phyloP scores from a whole-genome alignment of 2,113 vertebrate species.

The Ictalurus furcatus region DNA sequence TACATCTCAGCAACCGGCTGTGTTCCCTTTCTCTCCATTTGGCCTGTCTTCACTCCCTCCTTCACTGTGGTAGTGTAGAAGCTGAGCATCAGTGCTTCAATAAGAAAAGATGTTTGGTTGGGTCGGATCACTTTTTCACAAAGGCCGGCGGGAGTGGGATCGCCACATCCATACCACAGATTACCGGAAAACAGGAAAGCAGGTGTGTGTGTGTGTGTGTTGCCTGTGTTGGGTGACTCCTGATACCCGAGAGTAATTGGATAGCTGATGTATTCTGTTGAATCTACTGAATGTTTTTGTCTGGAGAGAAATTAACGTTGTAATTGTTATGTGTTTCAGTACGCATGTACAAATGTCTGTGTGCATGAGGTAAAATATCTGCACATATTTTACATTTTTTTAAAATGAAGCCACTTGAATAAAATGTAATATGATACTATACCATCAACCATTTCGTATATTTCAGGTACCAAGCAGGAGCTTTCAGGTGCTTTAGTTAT shows the following conservation, averaged over 20 bases:
- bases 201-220: conserved; percentile 53
- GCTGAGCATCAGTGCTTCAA: background rate
- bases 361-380: background rate
- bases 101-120: conserved; percentile 62
- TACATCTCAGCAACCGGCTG: background rate
- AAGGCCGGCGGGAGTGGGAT: conserved; percentile 57
- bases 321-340: background rate
- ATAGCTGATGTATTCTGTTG: background rate
- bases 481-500: background rate
- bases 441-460: background rate
- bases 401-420: background rate
- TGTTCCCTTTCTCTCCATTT: background rate
- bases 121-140: conserved; percentile 65
- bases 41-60: background rate
- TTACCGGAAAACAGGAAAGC: conserved; percentile 13
- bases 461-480: background rate
- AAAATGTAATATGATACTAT: background rate
- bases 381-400: background rate
- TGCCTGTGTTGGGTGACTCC: background rate
- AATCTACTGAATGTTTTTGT: background rate
- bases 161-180: background rate
- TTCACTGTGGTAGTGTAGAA: background rate
- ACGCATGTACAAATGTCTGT: background rate
- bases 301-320: background rate
- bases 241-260: too few relatives aligned